phyloP scores from a whole-genome alignment of 2,888 invertebrate species.

The Scrobipalpa atriplicella region DNA sequence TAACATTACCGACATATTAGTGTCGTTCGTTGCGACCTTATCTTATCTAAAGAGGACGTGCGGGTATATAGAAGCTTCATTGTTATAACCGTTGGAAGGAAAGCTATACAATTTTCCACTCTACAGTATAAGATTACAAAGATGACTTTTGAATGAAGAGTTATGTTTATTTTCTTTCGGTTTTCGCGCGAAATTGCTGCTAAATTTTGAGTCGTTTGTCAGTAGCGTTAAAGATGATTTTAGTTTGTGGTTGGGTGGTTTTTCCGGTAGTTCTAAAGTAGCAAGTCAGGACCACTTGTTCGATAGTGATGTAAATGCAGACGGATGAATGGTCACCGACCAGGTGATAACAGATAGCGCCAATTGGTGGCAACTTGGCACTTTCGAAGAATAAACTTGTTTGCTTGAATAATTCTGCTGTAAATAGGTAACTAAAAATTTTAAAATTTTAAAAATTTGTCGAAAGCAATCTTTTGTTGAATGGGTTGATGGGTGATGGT shows the following conservation, averaged over 20 bases:
- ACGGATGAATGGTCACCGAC: slow-evolving; percentile 78
- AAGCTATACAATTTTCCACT: slow-evolving; percentile 40
- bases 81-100: slow-evolving; percentile 54
- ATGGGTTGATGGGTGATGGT: too few relatives aligned
- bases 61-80: slow-evolving; percentile 71
- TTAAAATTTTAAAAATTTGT: neutral
- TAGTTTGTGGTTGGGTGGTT: slow-evolving; percentile 42
- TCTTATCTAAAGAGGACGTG: slow-evolving; percentile 83
- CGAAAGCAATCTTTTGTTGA: too few relatives aligned
- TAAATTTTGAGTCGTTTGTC: slow-evolving; percentile 38
- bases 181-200: slow-evolving; percentile 24
- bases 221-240: slow-evolving; percentile 41
- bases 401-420: neutral
- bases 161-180: slow-evolving; percentile 17
- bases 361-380: slow-evolving; percentile 40
- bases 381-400: slow-evolving; percentile 3
- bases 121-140: slow-evolving; percentile 20
- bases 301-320: slow-evolving; percentile 80
- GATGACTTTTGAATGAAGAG: slow-evolving; percentile 36
- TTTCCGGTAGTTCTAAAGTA: slow-evolving; percentile 75
- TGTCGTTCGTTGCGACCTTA: slow-evolving; percentile 73
- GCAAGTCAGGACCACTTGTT: slow-evolving; percentile 75
- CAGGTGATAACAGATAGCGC: slow-evolving; percentile 51
- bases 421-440: too few relatives aligned
- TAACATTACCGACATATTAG: slow-evolving; percentile 72